Base-by-base conservation (phyloP, 2,888 invertebrate species). In the Aspidiotus rigidus region DNA sequence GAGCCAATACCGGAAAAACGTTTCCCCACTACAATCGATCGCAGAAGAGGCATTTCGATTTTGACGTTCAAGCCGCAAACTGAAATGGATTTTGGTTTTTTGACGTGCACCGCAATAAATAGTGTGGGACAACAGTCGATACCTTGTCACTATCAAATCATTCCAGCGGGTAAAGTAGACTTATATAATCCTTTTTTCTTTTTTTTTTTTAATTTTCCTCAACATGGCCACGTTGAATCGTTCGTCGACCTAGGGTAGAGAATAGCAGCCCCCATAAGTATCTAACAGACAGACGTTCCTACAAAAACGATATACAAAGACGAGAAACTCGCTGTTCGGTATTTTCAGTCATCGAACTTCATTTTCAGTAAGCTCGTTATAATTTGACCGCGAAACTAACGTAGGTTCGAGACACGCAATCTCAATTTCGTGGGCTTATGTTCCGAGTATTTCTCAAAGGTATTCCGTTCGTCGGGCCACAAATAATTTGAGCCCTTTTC, bases 1-100 rank as follows among this genome's bases (percentile, higher is more conserved):
- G 56, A 64, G 41, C 86, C 89, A 73, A 82, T 85, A 72, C 84
- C 86, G 55, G 83, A 83, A 74, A 82, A 83, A 74, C 85, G 72
- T 11, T 74, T 64, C 73, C 28, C 28, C 28, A 72, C 71, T 17
- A 71, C 71, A 15, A 59, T 60, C 13, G 59, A 64, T 15, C 56
- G 66, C 15, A n/a, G 64, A 13, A 7, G 64, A n/a, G 75, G 74
- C 16, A 71, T 73, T 6, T 79, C 84, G 70, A 81, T 82, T 69
- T 81, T 92, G 64, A 85, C 86, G 7, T 92, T 90, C 78, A 87
- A 85, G 7, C 92, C 93, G 11, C 83, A 85, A 59, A 81, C 83
- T 7, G 89, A 89, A 75, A 80, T 84, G 74, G 89, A 89, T 77
- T 90, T 89, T 75, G 90, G 90, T 7, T 85, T 86, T 0, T 81